Base-by-base conservation (phyloP, 2,797 vertebrate species). In the Apogon hyalosoma region DNA sequence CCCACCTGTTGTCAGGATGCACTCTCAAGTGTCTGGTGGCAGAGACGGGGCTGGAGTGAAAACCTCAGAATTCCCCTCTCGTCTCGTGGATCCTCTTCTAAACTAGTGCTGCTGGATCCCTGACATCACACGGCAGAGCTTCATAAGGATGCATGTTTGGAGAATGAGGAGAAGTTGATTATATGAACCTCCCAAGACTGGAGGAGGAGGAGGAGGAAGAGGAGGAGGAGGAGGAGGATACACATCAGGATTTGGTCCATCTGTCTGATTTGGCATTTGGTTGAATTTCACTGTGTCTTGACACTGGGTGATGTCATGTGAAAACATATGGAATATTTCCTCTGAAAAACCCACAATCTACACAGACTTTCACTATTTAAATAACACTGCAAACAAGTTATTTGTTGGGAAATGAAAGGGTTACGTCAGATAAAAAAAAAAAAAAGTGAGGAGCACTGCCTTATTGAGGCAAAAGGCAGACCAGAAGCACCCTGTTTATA, bases 381-480 rank as follows among this genome's bases (percentile, higher is more conserved):
- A 11, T 43, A 39, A 7, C 3, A 13, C 33, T 39, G 38, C 24
- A 49, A 39, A 53, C 4, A 13, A 43, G n/a, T 41, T 0, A 47
- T 13, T 2, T 31, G 33, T 19, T 15, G 1, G 63, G 70, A n/a
- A 45, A 59, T 48, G 42, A 49, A 88, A 75, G 84, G 62, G 89
- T 88, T 87, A 85, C 86, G n/a, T 41, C 46, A 12, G 8, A 43
- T 43, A 36, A 14, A 47, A 18, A 24, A 15, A 33, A 14, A 46
- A 18, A 24, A 15, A 57, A 60, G 42, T 63, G 56, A 83, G 69
- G 56, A 79, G 75, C 87, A 80, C 81, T 88, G 80, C 93, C 93
- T 92, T 94, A 92, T 94, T 93, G 84, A 94, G 93, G 88, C 92
- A 94, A 87, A 90, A 84, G 56, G 46, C 68, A 69, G 66, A 76